phyloP scores from a whole-genome alignment of 1,140 invertebrate species.

The Lepidurus packardi region DNA sequence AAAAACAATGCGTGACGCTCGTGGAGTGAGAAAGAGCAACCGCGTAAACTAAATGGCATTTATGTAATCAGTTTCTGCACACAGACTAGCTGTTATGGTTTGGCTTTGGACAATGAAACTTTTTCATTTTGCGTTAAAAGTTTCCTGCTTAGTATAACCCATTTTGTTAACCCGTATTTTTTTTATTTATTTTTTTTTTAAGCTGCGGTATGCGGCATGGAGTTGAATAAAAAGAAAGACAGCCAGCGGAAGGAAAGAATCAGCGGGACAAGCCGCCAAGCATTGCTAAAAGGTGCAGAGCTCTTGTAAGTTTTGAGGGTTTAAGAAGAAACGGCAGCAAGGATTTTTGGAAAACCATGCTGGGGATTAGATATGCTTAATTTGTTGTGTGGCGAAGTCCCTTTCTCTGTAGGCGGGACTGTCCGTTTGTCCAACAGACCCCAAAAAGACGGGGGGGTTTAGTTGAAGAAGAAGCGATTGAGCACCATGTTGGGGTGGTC shows the following conservation, averaged over 20 bases:
- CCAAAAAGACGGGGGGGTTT: neutral
- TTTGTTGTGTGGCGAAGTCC: neutral
- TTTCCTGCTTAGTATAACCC: too few relatives aligned
- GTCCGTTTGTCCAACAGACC: neutral
- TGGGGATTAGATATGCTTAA: neutral
- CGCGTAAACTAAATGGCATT: too few relatives aligned
- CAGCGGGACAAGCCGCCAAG: too few relatives aligned
- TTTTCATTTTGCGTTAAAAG: neutral
- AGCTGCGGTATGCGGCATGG: neutral
- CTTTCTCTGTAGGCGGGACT: neutral
- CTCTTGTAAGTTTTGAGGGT: neutral
- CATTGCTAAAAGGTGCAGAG: too few relatives aligned
- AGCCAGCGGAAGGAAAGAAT: too few relatives aligned
- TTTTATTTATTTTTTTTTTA: neutral
- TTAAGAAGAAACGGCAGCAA: neutral
- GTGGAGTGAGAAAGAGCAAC: too few relatives aligned
- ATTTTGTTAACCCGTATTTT: too few relatives aligned
- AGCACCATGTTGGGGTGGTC: slow-evolving; percentile 13
- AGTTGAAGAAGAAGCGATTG: slow-evolving; percentile 19
- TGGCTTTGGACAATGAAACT: neutral
- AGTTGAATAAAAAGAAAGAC: too few relatives aligned
- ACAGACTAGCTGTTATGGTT: too few relatives aligned
- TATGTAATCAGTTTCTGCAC: too few relatives aligned
- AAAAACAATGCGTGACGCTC: too few relatives aligned
- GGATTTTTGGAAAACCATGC: neutral